Conservation (phyloP, 1,140 invertebrate genomes). For the Oryctes rhinoceros region DNA sequence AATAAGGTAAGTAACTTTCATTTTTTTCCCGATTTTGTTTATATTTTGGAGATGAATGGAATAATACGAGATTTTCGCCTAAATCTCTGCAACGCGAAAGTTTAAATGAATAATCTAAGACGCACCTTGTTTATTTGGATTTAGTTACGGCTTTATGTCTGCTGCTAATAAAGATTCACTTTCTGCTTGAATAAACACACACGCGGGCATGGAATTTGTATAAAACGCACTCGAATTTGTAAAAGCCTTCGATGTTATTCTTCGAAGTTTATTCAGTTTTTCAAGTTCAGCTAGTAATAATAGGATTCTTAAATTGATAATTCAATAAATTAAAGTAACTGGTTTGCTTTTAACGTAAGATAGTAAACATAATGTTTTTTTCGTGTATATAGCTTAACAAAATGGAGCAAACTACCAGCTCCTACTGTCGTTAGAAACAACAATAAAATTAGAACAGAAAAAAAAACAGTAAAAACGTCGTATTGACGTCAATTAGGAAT, state of each 20-base stretch:
- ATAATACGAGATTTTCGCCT: neutral
- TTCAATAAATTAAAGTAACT: too few species aligned
- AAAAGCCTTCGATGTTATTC: neutral
- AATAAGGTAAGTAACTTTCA: constrained; percentile 54
- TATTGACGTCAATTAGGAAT: constrained; percentile 1
- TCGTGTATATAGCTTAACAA: too few species aligned
- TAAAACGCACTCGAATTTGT: neutral
- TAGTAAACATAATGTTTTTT: too few species aligned
- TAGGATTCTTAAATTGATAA: too few species aligned
- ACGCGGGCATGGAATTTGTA: neutral
- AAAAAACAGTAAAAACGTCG: neutral
- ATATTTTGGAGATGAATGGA: too few species aligned
- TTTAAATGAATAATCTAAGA: neutral
- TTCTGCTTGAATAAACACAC: constrained; percentile 35
- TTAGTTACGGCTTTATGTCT: constrained; percentile 16
- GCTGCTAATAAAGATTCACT: neutral
- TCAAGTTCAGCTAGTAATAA: too few species aligned
- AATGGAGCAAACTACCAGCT: too few species aligned
- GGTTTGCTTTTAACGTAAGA: too few species aligned
- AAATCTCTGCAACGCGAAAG: neutral
- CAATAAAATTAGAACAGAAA: neutral
- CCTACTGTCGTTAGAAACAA: too few species aligned
- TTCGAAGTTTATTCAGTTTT: too few species aligned
- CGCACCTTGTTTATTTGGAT: neutral
- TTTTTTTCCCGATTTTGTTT: neutral